Conservation (phyloP, 1,140 invertebrate genomes). For the Brachionus angularis region DNA sequence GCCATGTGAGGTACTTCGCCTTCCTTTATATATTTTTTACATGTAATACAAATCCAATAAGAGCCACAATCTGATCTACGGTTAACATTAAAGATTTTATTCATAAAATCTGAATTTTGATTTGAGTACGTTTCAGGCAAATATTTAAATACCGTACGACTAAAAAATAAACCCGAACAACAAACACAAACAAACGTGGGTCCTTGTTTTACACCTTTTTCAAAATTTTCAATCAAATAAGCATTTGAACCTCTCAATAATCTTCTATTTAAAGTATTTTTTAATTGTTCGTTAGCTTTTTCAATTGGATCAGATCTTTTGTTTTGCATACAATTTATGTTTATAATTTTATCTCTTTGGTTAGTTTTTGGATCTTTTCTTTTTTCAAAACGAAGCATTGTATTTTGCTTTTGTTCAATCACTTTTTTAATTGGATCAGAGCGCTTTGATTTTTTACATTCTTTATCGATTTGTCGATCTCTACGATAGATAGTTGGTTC, state of each 20-base stretch:
- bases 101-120: neutral
- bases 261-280: neutral
- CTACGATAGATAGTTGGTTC: no score
- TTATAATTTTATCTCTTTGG: no score
- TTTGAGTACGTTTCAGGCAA: neutral
- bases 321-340: no score
- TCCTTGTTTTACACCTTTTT: no score
- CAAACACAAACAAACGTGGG: constrained; percentile 7
- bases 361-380: no score
- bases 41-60: constrained; percentile 13
- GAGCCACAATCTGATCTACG: neutral
- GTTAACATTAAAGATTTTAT: constrained; percentile 7
- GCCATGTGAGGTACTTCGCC: neutral
- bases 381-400: no score
- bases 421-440: no score
- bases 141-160: neutral
- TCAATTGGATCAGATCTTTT: no score
- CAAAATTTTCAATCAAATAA: neutral
- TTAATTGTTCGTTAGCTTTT: no score
- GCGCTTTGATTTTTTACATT: no score
- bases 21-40: neutral
- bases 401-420: no score
- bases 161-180: constrained; percentile 3
- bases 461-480: no score
- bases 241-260: neutral